Base-by-base conservation (phyloP, 2,797 vertebrate species). In the Neopelma chrysocephalum region DNA sequence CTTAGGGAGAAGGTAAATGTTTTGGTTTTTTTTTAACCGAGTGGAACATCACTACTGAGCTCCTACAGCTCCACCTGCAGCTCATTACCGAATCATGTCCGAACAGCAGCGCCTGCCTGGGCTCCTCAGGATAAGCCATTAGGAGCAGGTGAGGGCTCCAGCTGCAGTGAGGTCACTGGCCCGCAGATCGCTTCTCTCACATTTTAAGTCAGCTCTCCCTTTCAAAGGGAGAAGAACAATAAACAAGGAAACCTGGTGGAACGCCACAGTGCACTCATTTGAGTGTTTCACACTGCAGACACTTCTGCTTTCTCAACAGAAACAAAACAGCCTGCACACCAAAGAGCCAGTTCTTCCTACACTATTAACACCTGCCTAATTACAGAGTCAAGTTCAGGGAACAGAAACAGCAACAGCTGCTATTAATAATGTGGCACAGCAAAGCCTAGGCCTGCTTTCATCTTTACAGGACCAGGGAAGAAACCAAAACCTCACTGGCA, bases 11-110 rank as follows among this genome's bases (percentile, higher is more conserved):
- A 72, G 43, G 72, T 4, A 12, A 50, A 5, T 23, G 60, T 42
- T 82, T 18, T 3, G 42, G 13, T 1, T n/a, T 27, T 60, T 56
- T 57, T 43, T 8, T 68, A 12, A 8, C 42, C 1, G 71, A 53
- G 43, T 5, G 23, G 26, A 50, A 27, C 42, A 47, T 19, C 14
- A 3, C 4, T 69, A 13, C 43, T 0, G 72, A 94, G 76, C 43
- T 88, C 27, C 45, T 21, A 51, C 8, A 94, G 93, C 93, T 91
- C 95, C 93, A 95, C 82, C 92, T 95, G 64, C 90, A 93, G 93
- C 75, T 23, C 34, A 8, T 8, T 73, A 6, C 6, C 9, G 56
- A 40, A 29, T 13, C 31, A 15, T 13, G 60, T 12, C 62, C 1
- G n/a, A 45, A 38, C 13, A 20, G 20, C 9, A 13, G 51, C 12